phyloP scores from a whole-genome alignment of 2,888 invertebrate species.

The Dynastes tityus region DNA sequence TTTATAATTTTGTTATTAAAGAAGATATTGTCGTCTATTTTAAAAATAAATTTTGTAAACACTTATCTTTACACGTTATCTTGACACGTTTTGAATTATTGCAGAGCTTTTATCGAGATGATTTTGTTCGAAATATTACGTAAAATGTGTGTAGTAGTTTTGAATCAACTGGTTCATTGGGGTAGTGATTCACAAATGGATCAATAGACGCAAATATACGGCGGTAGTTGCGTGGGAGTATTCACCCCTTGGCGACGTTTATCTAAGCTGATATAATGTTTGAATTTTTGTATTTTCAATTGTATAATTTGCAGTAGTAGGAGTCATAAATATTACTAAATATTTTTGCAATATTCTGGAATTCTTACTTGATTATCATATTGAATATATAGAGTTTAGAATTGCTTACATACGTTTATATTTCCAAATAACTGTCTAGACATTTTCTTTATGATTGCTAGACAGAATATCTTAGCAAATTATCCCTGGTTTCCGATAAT shows the following conservation, averaged over 20 bases:
- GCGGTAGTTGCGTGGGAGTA: slow-evolving; percentile 51
- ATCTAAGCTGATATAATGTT: slow-evolving; percentile 37
- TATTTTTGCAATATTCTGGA: too few species aligned
- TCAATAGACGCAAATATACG: slow-evolving; percentile 53
- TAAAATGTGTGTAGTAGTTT: slow-evolving; percentile 14
- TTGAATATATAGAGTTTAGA: too few species aligned
- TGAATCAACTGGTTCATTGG: slow-evolving; percentile 55
- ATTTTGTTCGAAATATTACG: not conserved
- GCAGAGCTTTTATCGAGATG: not conserved
- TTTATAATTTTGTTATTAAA: not conserved
- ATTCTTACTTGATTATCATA: too few species aligned
- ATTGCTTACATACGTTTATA: too few species aligned
- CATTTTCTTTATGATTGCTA: too few species aligned
- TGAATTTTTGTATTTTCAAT: not conserved
- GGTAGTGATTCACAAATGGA: slow-evolving; percentile 55
- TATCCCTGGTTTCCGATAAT: too few species aligned
- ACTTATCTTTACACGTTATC: not conserved
- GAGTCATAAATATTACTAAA: too few species aligned
- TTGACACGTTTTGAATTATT: not conserved
- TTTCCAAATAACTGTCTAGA: too few species aligned
- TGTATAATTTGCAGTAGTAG: too few species aligned
- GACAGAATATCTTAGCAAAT: too few species aligned
- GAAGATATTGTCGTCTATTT: not conserved
- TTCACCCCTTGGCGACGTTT: slow-evolving; percentile 41
- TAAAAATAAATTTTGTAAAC: not conserved